Base-by-base conservation (phyloP, 1,140 invertebrate genomes). In the Dufourea novaeangliae region DNA sequence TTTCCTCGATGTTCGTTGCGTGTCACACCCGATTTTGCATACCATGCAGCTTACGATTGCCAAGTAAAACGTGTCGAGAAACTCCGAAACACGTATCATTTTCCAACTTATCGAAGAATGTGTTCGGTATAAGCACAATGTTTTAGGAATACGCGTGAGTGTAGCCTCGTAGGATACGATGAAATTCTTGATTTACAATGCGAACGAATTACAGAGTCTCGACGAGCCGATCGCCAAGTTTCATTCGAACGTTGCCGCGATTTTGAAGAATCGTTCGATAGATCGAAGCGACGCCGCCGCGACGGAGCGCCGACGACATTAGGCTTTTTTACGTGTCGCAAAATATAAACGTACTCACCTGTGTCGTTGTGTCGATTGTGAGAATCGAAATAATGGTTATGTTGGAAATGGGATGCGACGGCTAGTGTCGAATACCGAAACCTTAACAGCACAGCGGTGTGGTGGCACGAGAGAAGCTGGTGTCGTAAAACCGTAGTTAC, bases 401-500 rank as follows among this genome's bases (percentile, higher is more conserved):
- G 10, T 1, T 17, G 41, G 41, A n/a, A 44, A 59, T 37, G 20
- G 32, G 46, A 56, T 56, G 62, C 54, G 44, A 67, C 50, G 74
- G 20, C 63, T 39, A 32, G 22, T 27, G 29, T 27, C n/a, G 56
- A 76, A 2, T 27, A 22, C n/a, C n/a, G 56, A 76, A n/a, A 68
- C 50, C 39, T 17, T 39, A 44, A 17, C 20, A 63, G 46, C 46
- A 50, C 20, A n/a, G 20, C 27, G n/a, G n/a, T n/a, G n/a, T n/a
- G n/a, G n/a, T n/a, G 14, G 54, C 46, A 69, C n/a, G 64, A 75
- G 32, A 52, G 39, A 12, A 67, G 62, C 68, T 70, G 34, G 73
- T 57, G 81, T 73, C 70, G 79, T 78, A 76, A 88, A 88, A 85
- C 79, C 56, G 78, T 67, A 78, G 86, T 91, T 91, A 90, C 85